Percentiles rank a stretch among this genome's conserved stretches.
Conservation (phyloP, 2,888 invertebrate species). For the Biston stratarius region DNA sequence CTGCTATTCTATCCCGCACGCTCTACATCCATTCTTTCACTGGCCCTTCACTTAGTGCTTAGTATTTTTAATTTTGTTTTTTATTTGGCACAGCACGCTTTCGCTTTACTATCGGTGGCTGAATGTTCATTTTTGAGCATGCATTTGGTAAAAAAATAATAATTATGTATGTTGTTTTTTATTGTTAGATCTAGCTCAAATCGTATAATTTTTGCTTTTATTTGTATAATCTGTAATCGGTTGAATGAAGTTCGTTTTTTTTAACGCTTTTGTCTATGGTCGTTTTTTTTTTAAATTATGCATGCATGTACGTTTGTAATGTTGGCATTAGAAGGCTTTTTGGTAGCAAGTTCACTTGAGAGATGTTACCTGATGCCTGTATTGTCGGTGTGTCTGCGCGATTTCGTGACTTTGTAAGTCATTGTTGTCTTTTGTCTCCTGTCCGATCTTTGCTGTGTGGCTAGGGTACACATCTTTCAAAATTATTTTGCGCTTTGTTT, state of each 20-base stretch:
- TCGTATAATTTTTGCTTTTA: slow-evolving; percentile 33
- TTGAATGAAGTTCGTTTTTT: slow-evolving; percentile 1
- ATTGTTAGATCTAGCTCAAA: slow-evolving; percentile 9
- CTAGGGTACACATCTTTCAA: slow-evolving; percentile 85
- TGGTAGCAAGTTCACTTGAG: slow-evolving; percentile 77
- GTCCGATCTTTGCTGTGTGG: slow-evolving; percentile 75
- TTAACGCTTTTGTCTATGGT: slow-evolving; percentile 13
- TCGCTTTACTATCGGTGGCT: slow-evolving; percentile 46
- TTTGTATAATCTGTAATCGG: not conserved
- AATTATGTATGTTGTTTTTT: slow-evolving; percentile 9
- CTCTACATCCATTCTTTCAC: slow-evolving; percentile 59
- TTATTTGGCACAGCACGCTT: slow-evolving; percentile 52
- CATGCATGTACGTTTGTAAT: slow-evolving; percentile 66
- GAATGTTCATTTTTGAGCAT: slow-evolving; percentile 37
- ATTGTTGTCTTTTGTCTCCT: slow-evolving; percentile 55
- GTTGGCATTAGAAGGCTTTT: slow-evolving; percentile 58
- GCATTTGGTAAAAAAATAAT: slow-evolving; percentile 2
- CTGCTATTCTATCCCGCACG: slow-evolving; percentile 75
- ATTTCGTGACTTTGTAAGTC: slow-evolving; percentile 34
- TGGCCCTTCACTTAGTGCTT: slow-evolving; percentile 53
- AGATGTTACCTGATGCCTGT: slow-evolving; percentile 78
- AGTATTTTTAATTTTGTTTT: slow-evolving; percentile 49
- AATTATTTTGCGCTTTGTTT: slow-evolving; percentile 52
- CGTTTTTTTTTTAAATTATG: slow-evolving; percentile 42
- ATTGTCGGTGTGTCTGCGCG: slow-evolving; percentile 48